Conservation (phyloP, 2,113 vertebrate species). For the Hippolais icterina region DNA sequence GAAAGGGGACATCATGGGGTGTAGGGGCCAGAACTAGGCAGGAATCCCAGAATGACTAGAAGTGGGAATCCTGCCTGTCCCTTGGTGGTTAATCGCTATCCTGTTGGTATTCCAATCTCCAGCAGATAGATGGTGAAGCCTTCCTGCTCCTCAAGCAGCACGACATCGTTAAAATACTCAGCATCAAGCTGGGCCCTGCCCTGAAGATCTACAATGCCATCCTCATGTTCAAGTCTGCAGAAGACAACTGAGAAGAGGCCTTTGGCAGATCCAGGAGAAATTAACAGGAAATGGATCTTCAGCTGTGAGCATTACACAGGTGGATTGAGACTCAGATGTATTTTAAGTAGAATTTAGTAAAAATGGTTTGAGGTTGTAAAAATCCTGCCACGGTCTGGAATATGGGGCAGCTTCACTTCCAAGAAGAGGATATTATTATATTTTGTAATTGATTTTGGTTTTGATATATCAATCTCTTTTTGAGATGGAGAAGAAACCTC, state of each 20-base stretch:
- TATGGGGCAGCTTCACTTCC: constrained; percentile 64
- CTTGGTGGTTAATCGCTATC: not conserved
- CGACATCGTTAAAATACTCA: constrained; percentile 91
- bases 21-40: not conserved
- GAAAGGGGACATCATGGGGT: not conserved
- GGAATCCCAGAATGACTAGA: not conserved
- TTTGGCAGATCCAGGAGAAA: not conserved
- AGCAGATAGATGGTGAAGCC: constrained; percentile 93
- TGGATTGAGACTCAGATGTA: not conserved
- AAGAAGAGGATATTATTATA: constrained; percentile 66
- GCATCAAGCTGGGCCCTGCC: constrained; percentile 90
- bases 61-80: not conserved
- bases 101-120: not conserved
- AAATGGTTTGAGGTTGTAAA: constrained; percentile 26
- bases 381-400: constrained; percentile 46
- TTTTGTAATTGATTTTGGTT: constrained; percentile 61
- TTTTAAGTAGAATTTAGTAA: constrained; percentile 15
- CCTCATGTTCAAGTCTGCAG: constrained; percentile 87
- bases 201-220: constrained; percentile 93
- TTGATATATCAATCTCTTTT: constrained; percentile 71
- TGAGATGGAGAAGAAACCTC: constrained; percentile 68
- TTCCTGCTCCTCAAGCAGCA: constrained; percentile 92
- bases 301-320: not conserved
- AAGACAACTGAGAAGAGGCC: constrained; percentile 72
- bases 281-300: not conserved